Base-by-base conservation (phyloP, 1,140 invertebrate species). In the Leptonema lineaticorne region DNA sequence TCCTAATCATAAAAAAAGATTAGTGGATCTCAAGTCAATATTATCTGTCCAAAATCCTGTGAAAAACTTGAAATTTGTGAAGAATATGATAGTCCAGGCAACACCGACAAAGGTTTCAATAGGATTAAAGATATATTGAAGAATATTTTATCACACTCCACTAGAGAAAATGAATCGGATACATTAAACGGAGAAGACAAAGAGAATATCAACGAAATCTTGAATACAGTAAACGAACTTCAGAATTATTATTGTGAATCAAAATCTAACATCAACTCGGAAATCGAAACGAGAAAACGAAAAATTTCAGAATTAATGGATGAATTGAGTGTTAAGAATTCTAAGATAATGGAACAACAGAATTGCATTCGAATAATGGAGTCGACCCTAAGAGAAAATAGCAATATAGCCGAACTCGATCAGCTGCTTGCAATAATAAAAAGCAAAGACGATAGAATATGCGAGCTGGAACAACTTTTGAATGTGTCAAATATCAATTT, bases 261-360 rank as follows among this genome's bases (percentile, higher is more conserved):
- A 48, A 62, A 75, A 33, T 69, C 74, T 14, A 68, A 73, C 41
- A 71, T 64, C 7, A 69, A 67, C 53, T 28, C 45, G 65, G 75
- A 72, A 20, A 70, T 76, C 1, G 78, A 79, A 28, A 72, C 78
- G 59, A 74, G 74, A 45, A 80, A 78, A 68, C 70, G 76, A 46
- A 82, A 83, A 69, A 79, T 82, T 68, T 74, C 79, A 57, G 75
- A 78, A 22, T 75, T 84, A 71, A 81, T 79, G 11, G 78, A 79
- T 67, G 82, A 85, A 60, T 77, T 84, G 6, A 78, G 79, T 48
- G 72, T 78, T 41, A 83, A 85, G 67, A 82, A 84, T 69, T 79
- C 78, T 0, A 83, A 83, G 69, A 83, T 86, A 65, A 81, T 83
- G 6, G 83, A 86, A 73, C 80, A 86, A 53, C 84, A 86, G 59